Base-by-base conservation (phyloP, 2,113 vertebrate species). In the Paratilapia polleni region DNA sequence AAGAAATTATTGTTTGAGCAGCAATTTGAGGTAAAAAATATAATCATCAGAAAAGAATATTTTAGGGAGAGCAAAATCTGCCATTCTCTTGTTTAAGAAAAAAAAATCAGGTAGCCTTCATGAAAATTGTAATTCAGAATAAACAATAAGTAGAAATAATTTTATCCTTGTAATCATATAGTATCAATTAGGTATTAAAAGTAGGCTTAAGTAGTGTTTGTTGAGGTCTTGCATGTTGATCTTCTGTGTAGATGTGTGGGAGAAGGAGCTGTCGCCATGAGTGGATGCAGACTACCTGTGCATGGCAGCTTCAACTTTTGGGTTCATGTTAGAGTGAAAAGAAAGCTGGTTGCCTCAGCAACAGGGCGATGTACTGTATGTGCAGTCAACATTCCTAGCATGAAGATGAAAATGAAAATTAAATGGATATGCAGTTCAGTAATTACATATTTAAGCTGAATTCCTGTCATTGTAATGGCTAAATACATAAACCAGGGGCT, bases 271-370 rank as follows among this genome's bases (percentile, higher is more conserved):
- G 41, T 49, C 66, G 43, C 64, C 41, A 2, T 0, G 24, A 70
- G 24, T 49, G 41, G 64, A 78, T 34, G 1, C 59, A 52, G 36
- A 28, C 7, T 28, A 47, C 57, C 24, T 60, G 74, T 26, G 59
- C 20, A 49, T 31, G 77, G 77, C 28, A 68, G 57, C 58, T 85
- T 78, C 43, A 78, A 70, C 57, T 88, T 81, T 84, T 81, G 22
- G 56, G 75, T 79, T 82, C 54, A 54, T 84, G 34, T 74, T 20
- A 20, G 12, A 76, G 56, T 26, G 78, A 64, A 81, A 58, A 6
- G 0, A 60, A 76, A 75, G 66, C 58, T 66, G 36, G 78, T 93
- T 93, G 82, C 85, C 89, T 81, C 82, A 87, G 93, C 89, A 94
- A 92, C 88, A 22, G 88, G 81, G 84, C 85, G 77, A 70, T 17